Evolutionary conservation across 53 echinoderm and acorn worm genomes (phyloP).

Genomic region (Astropecten irregularis): DNA sequence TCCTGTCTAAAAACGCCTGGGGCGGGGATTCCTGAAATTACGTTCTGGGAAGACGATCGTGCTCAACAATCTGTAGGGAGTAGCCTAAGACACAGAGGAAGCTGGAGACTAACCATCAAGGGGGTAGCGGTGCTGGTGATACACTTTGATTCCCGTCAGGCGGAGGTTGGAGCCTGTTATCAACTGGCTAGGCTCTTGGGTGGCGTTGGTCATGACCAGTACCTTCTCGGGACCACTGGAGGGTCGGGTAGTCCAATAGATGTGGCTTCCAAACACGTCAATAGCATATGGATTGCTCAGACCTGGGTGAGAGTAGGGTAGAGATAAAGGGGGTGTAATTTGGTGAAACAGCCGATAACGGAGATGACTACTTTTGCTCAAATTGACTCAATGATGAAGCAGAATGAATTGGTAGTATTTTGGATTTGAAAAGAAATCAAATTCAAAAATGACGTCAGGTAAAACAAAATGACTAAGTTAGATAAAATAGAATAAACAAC

Average conservation of each 20-base stretch:
- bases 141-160: slow-evolving; percentile 29
- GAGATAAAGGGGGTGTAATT: neutral
- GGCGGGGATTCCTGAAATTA: no score
- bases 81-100: no score
- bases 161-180: neutral
- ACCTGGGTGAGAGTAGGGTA: no score
- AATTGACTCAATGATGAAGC: neutral
- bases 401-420: neutral
- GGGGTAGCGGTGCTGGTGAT: slow-evolving; percentile 33
- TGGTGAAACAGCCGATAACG: neutral
- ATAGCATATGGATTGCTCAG: slow-evolving; percentile 67
- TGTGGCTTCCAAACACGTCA: slow-evolving; percentile 81
- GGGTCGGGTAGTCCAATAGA: slow-evolving; percentile 88
- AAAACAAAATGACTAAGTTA: no score
- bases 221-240: no score
- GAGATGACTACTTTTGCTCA: no score
- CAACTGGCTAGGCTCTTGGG: neutral
- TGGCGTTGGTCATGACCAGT: slow-evolving; percentile 17
- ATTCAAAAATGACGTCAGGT: no score
- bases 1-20: no score
- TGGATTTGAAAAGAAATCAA: no score
- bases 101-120: slow-evolving; percentile 5
- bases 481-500: no score
- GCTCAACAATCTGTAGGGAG: no score
- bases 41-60: no score